Evolutionary conservation across 2,888 invertebrate species (phyloP).

Genomic region (Tipula helvola): DNA sequence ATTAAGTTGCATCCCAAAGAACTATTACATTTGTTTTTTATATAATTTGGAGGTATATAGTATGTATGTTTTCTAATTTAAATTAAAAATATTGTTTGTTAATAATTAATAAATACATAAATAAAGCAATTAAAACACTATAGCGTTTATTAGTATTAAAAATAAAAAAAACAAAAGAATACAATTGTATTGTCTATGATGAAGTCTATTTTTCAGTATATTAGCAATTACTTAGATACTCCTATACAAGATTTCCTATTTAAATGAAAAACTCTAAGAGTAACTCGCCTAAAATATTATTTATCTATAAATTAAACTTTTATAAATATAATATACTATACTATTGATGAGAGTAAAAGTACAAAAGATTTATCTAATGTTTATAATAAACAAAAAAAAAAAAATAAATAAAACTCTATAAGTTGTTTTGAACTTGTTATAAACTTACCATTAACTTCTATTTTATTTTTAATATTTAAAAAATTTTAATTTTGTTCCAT

Average conservation of each 20-base stretch:
- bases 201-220: neutral
- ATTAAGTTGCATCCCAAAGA: neutral
- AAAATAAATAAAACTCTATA: neutral
- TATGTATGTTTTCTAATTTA: neutral
- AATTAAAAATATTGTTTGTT: neutral
- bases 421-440: neutral
- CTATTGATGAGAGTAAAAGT: constrained; percentile 4
- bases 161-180: neutral
- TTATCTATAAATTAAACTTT: neutral
- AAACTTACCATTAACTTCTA: neutral
- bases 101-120: neutral
- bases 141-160: neutral
- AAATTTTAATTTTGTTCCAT: neutral
- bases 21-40: neutral
- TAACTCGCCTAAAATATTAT: neutral
- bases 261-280: neutral
- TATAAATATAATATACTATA: neutral
- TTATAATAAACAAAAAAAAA: neutral
- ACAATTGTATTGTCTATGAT: neutral
- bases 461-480: neutral
- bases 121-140: neutral
- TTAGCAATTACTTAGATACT: neutral
- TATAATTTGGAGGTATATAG: neutral
- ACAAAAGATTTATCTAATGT: neutral
- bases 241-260: neutral